These are phyloP conservation scores for Molossus molossus DNA, from an alignment of 2,797 vertebrate species.

Conservation along the genomic window DNA sequence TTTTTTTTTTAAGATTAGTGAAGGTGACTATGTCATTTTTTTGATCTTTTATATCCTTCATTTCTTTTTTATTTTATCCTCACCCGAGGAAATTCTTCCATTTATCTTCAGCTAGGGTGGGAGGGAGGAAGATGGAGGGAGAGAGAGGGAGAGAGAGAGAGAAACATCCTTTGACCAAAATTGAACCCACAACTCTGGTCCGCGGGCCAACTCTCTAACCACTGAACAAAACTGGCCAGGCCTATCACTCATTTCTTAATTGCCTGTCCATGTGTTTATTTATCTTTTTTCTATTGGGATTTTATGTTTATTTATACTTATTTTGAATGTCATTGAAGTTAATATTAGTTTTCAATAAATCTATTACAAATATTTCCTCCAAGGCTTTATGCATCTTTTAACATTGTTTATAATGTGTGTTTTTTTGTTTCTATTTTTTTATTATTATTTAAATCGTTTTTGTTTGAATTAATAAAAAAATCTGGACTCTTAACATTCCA, in stretches of 20 bases:
- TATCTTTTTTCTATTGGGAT: background rate
- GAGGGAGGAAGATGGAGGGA: no score
- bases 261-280: background rate
- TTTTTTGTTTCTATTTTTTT: background rate
- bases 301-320: background rate
- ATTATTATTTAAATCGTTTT: background rate
- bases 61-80: background rate
- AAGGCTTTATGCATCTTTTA: slow-evolving; percentile 1
- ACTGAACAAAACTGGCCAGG: no score
- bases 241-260: background rate
- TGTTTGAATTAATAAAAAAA: background rate
- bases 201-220: no score
- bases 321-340: background rate
- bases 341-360: background rate
- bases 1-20: background rate
- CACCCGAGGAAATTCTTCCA: no score
- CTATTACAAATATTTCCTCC: background rate
- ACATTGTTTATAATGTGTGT: background rate
- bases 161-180: no score
- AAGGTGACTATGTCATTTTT: background rate
- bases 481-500: background rate
- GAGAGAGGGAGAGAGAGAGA: no score
- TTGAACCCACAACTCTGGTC: no score
- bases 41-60: background rate
- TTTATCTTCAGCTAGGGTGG: no score